Conservation (phyloP, 2,113 vertebrate genomes). For the Nannospalax galili region DNA sequence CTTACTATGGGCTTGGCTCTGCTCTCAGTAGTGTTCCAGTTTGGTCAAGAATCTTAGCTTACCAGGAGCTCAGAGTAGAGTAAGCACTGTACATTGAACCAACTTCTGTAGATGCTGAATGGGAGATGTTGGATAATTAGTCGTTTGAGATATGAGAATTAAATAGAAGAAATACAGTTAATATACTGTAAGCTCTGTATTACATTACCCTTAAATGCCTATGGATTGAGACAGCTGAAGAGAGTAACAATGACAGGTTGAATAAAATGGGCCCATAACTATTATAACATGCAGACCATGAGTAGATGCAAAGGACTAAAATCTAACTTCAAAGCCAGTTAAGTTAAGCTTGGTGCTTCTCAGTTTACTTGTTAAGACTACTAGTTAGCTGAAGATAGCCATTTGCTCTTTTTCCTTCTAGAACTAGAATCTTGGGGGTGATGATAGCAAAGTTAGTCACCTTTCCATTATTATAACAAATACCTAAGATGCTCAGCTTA, state of each 20-base stretch:
- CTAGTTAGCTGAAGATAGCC: not conserved
- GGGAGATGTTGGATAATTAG: not conserved
- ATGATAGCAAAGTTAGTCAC: not conserved
- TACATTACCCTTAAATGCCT: not conserved
- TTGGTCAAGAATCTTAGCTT: constrained; percentile 23
- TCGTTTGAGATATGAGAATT: not conserved
- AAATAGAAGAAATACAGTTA: not conserved
- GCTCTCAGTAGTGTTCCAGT: constrained; percentile 43
- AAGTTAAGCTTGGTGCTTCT: not conserved
- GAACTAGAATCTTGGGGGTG: not conserved
- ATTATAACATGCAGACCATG: not conserved
- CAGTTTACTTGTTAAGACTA: not conserved
- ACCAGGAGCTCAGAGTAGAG: not conserved
- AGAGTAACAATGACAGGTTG: not conserved
- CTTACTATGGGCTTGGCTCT: constrained; percentile 4
- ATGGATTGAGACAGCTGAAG: not conserved
- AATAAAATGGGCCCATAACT: not conserved
- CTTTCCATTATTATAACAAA: not conserved
- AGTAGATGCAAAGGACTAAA: not conserved
- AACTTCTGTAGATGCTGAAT: not conserved
- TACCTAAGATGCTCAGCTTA: not conserved
- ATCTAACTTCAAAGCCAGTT: not conserved
- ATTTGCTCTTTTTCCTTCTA: not conserved
- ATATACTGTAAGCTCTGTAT: not conserved
- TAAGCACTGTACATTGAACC: not conserved